Evolutionary conservation across 2,888 invertebrate species (phyloP).

Genomic region (Pocota personata): DNA sequence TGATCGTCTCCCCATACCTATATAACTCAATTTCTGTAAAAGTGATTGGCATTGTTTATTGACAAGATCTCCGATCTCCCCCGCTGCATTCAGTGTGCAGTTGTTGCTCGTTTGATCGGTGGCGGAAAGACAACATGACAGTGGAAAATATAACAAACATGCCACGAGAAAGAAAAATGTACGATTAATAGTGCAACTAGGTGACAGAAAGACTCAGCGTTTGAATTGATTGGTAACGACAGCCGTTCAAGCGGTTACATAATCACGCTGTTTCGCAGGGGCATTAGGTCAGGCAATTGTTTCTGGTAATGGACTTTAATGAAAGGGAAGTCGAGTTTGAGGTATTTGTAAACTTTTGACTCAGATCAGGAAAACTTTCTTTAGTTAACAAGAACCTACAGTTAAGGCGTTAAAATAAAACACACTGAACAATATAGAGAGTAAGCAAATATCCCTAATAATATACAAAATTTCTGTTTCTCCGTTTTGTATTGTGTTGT

Average conservation of each 20-base stretch:
- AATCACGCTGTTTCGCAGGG: not conserved
- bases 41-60: slow-evolving; percentile 72
- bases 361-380: too few species aligned
- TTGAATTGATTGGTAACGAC: slow-evolving; percentile 24
- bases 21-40: slow-evolving; percentile 63
- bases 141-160: slow-evolving; percentile 44
- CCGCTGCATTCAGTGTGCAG: not conserved
- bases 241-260: slow-evolving; percentile 3
- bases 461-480: too few species aligned
- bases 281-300: slow-evolving; percentile 2
- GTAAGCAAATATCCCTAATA: too few species aligned
- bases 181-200: slow-evolving; percentile 1
- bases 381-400: too few species aligned
- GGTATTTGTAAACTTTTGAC: too few species aligned
- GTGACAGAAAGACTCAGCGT: slow-evolving; percentile 16
- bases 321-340: too few species aligned
- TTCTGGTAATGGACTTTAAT: not conserved
- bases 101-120: slow-evolving; percentile 4
- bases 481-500: too few species aligned
- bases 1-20: slow-evolving; percentile 49
- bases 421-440: too few species aligned
- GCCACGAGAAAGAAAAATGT: not conserved
- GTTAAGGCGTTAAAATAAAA: too few species aligned
- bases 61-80: slow-evolving; percentile 19
- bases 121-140: slow-evolving; percentile 44